Base-by-base conservation (phyloP, 1,140 invertebrate species). In the Zaprionus africanus region DNA sequence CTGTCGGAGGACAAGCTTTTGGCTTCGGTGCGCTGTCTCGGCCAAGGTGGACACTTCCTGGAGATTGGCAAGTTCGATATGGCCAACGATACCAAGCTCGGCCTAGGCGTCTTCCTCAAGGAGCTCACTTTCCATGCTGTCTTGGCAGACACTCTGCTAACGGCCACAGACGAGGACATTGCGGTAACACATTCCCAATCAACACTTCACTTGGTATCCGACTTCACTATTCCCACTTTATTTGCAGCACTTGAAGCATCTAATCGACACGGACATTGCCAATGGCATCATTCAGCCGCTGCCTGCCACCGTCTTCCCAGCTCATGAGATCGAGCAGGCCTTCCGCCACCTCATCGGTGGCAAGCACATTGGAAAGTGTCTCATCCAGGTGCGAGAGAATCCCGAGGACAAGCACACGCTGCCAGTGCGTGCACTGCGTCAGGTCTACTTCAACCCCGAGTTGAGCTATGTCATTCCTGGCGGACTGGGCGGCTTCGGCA, bases 41-140 rank as follows among this genome's bases (percentile, higher is more conserved):
- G 94, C 3, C 90, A 93, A 31, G 93, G 94, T 2, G 96, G 96
- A 1, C 93, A 95, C 26, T 97, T 97, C 91, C 86, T 97, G 4
- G 96, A 97, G 92, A 97, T 97, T 34, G 96, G 96, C 17, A 97
- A 96, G 82, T 96, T 95, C 71, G 96, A 97, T 91, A 93, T 96
- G 70, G 93, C 93, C 1, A 94, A 95, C 56, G 95, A 96, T 71
- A 95, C 94, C 28, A 87, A 93, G 22, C 92, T 96, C 26, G 95
- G 95, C 91, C 95, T 95, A 95, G 93, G 97, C 54, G 93, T 96
- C 49, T 98, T 99, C 93, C 93, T 96, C 41, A 96, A 96, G 62
- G 98, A 98, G 90, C 95, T 96, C 5, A 97, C 96, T 88, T 97
- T 98, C 93, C 97, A 98, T 93, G 97, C 97, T 41, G 96, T 98